phyloP scores from a whole-genome alignment of 2,888 invertebrate species.

The Drosophila bunnanda region DNA sequence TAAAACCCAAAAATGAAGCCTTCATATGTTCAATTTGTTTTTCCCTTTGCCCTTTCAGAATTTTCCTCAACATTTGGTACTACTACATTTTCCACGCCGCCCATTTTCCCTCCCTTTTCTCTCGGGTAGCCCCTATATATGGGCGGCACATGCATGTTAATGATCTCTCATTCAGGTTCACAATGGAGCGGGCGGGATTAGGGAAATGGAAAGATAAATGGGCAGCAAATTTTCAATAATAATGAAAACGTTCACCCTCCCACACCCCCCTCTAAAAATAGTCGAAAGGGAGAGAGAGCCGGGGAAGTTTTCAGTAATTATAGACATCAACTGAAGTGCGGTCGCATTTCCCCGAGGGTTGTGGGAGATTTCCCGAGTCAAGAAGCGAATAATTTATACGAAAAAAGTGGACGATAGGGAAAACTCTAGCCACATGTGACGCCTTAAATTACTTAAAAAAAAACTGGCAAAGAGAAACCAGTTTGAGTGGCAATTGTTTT shows the following conservation, averaged over 20 bases:
- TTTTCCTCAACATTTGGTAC: neutral
- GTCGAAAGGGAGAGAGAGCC: neutral
- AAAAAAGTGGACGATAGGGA: conserved; percentile 3
- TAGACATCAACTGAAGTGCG: conserved; percentile 26
- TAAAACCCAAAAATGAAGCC: neutral
- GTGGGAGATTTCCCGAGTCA: conserved; percentile 39
- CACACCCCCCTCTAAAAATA: conserved; percentile 1
- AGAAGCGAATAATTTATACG: conserved; percentile 56
- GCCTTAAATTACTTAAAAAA: conserved; percentile 54
- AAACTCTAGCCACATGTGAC: conserved; percentile 46
- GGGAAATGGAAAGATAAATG: conserved; percentile 22
- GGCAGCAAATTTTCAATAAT: conserved; percentile 38
- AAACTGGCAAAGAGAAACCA: neutral
- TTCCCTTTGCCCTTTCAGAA: neutral
- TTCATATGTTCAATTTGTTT: conserved; percentile 1
- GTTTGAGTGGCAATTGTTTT: conserved; percentile 52
- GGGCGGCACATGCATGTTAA: conserved; percentile 42
- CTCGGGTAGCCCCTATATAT: conserved; percentile 34
- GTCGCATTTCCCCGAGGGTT: conserved; percentile 24
- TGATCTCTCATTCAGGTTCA: conserved; percentile 51
- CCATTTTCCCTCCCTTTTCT: neutral
- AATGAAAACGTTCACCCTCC: conserved; percentile 23
- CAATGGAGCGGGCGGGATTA: conserved; percentile 9
- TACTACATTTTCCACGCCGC: neutral
- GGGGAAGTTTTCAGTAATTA: conserved; percentile 47